A percentile compares a stretch with the other conserved stretches of the same genome.
Evolutionary conservation across 2,113 vertebrate species (phyloP).

Genomic region (Oncorhynchus tshawytscha): DNA sequence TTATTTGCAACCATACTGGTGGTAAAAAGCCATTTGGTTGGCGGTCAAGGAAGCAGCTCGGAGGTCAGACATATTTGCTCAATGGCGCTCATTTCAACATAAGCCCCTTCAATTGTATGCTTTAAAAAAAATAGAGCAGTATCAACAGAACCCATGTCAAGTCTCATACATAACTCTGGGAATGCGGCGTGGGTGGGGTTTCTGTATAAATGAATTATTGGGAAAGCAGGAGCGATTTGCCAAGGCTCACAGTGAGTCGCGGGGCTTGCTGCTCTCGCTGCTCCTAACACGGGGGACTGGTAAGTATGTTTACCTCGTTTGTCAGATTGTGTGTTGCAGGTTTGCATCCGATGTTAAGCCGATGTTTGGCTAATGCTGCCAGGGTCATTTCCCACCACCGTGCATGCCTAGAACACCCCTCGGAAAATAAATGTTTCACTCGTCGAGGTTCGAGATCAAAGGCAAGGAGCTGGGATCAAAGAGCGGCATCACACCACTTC

Average conservation of each 20-base stretch:
- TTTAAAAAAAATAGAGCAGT: constrained; percentile 43
- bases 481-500: constrained; percentile 63
- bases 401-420: constrained; percentile 57
- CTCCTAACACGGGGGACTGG: constrained; percentile 51
- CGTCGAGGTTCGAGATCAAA: constrained; percentile 72
- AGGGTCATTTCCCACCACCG: constrained; percentile 64
- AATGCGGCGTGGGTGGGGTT: constrained; percentile 16
- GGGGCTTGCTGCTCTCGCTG: constrained; percentile 24
- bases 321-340: constrained; percentile 54
- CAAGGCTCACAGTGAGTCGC: constrained; percentile 30
- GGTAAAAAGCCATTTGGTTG: constrained; percentile 41
- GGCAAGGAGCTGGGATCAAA: constrained; percentile 74
- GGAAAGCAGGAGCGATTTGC: constrained; percentile 37
- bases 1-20: constrained; percentile 54
- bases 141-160: constrained; percentile 49
- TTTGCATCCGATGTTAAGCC: constrained; percentile 58
- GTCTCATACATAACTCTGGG: constrained; percentile 52
- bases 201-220: constrained; percentile 58
- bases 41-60: constrained; percentile 39
- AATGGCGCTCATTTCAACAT: constrained; percentile 48
- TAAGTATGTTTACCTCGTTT: constrained; percentile 75
- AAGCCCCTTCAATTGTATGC: constrained; percentile 46
- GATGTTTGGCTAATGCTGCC: constrained; percentile 68
- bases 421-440: constrained; percentile 77
- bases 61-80: constrained; percentile 58